phyloP scores from a whole-genome alignment of 2,888 invertebrate genomes.

The Leptopilina myrica region DNA sequence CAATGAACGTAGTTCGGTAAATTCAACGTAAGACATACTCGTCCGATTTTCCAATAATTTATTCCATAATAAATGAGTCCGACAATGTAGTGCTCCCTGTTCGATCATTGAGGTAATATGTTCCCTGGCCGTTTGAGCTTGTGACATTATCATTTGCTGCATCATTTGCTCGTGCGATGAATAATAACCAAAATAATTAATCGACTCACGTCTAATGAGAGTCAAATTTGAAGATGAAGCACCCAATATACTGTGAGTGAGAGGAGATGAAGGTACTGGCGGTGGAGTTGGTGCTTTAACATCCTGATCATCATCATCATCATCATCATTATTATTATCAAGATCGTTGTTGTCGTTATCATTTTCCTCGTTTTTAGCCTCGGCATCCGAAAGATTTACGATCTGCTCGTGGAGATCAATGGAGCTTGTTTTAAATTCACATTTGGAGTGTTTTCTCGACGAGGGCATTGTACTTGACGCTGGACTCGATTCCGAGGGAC shows the following conservation, averaged over 20 bases:
- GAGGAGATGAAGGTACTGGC: conserved; percentile 72
- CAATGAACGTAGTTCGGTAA: conserved; percentile 81
- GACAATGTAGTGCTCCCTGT: conserved; percentile 83
- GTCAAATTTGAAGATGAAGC: conserved; percentile 62
- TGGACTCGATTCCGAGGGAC: conserved; percentile 63
- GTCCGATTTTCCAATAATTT: conserved; percentile 79
- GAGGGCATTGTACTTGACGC: conserved; percentile 56
- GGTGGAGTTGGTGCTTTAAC: conserved; percentile 71
- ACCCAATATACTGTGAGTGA: conserved; percentile 62
- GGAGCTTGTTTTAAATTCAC: conserved; percentile 49
- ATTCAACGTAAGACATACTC: conserved; percentile 80
- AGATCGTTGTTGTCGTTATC: conserved; percentile 28
- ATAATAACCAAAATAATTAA: conserved; percentile 85
- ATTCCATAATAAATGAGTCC: conserved; percentile 85
- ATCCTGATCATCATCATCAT: conserved; percentile 55
- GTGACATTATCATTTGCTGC: conserved; percentile 81
- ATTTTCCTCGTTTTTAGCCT: conserved; percentile 50
- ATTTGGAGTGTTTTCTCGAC: conserved; percentile 53
- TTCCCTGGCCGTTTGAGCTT: conserved; percentile 78
- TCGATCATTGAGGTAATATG: conserved; percentile 81
- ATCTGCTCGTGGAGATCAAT: conserved; percentile 41
- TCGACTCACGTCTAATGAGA: conserved; percentile 79
- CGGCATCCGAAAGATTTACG: conserved; percentile 46
- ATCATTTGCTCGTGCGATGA: conserved; percentile 83
- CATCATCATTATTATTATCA: conserved; percentile 48